These are phyloP conservation scores for Triplophysa bombifrons DNA, from an alignment of 2,797 vertebrate species.

Conservation along the genomic window DNA sequence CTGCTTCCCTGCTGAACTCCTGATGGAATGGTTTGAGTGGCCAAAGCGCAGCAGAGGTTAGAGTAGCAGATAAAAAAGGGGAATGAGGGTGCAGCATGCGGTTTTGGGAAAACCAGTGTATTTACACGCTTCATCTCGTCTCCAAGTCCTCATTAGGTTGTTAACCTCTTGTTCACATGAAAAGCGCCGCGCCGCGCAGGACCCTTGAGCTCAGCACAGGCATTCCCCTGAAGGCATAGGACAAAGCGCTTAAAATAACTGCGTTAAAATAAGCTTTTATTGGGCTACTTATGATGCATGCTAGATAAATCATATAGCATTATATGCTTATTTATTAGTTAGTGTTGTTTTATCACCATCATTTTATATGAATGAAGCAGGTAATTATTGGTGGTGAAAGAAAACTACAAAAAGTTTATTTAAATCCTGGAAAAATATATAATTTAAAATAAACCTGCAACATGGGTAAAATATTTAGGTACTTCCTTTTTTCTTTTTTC, in stretches of 20 bases:
- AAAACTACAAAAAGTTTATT: neutral
- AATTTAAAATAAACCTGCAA: too few relatives aligned
- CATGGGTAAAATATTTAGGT: too few relatives aligned
- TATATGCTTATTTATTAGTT: neutral
- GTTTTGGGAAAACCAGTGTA: slow-evolving; percentile 71
- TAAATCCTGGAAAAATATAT: neutral
- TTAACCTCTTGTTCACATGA: slow-evolving; percentile 85
- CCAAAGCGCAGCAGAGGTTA: slow-evolving; percentile 72
- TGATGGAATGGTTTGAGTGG: slow-evolving; percentile 69
- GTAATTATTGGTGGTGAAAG: too few relatives aligned
- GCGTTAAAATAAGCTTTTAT: slow-evolving; percentile 70
- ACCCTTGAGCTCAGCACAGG: slow-evolving; percentile 73
- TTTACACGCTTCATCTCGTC: slow-evolving; percentile 89
- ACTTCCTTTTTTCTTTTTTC: too few relatives aligned
- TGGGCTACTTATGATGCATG: slow-evolving; percentile 60
- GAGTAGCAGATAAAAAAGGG: slow-evolving; percentile 82
- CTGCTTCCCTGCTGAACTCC: slow-evolving; percentile 77
- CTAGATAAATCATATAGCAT: neutral
- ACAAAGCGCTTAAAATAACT: slow-evolving; percentile 79
- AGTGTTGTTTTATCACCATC: neutral
- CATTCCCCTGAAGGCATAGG: slow-evolving; percentile 79
- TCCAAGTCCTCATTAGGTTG: slow-evolving; percentile 83
- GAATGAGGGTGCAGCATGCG: slow-evolving; percentile 70
- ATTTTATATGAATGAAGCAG: too few relatives aligned
- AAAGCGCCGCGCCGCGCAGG: slow-evolving; percentile 76